Evolutionary conservation across 2,113 vertebrate species (phyloP).

Genomic region (Heptranchias perlo): DNA sequence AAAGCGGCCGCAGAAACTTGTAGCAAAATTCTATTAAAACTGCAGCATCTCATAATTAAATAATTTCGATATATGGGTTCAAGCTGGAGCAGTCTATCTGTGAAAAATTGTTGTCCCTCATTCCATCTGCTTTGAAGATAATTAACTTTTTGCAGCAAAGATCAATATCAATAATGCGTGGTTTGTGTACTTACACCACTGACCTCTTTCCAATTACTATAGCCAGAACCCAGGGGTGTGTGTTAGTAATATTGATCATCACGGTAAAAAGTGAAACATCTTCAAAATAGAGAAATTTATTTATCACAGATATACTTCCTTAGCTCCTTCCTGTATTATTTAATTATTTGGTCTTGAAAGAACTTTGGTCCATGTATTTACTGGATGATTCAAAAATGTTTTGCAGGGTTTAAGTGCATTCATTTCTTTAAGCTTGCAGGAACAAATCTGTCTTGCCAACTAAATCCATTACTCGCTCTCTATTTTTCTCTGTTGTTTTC

Average conservation of each 20-base stretch:
- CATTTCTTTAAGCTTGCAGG: not conserved
- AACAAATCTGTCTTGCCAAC: not conserved
- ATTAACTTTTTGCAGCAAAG: not conserved
- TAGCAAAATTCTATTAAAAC: slow-evolving; percentile 16
- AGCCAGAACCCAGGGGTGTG: not conserved
- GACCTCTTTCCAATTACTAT: slow-evolving; percentile 27
- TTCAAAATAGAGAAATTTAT: not conserved
- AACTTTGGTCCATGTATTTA: not conserved
- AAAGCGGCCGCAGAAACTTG: not conserved
- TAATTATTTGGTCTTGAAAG: not conserved
- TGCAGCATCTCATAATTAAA: slow-evolving; percentile 21
- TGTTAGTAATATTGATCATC: slow-evolving; percentile 14
- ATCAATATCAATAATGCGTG: slow-evolving; percentile 21
- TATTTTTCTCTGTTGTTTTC: not conserved
- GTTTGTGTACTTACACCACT: slow-evolving; percentile 15
- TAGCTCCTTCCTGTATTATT: not conserved
- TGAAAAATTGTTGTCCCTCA: slow-evolving; percentile 17
- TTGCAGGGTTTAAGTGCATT: not conserved
- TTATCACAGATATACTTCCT: not conserved
- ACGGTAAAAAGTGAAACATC: not conserved
- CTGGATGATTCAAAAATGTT: not conserved
- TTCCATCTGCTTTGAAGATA: slow-evolving; percentile 12
- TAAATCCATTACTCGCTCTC: not conserved
- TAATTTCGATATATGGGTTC: slow-evolving; percentile 22
- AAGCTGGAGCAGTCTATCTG: not conserved